A percentile compares a stretch with the other conserved stretches of the same genome.
Evolutionary conservation across 1,140 invertebrate species (phyloP).

Genomic region (Drosophila lowei): DNA sequence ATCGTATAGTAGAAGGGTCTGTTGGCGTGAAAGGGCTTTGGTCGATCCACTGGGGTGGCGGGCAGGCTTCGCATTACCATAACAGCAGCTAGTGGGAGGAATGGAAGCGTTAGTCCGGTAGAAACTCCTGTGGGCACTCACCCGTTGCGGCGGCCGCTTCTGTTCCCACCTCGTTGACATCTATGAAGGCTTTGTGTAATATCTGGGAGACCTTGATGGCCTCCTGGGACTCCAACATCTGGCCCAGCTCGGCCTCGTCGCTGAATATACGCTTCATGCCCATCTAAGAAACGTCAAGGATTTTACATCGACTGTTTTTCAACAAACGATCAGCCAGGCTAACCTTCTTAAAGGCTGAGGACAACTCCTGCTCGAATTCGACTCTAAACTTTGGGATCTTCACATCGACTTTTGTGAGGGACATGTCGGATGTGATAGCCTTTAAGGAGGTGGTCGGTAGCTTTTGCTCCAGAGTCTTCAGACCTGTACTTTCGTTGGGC

Average conservation of each 20-base stretch:
- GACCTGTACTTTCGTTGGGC: slow-evolving; percentile 84
- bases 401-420: slow-evolving; percentile 83
- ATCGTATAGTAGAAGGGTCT: slow-evolving; percentile 58
- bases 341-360: slow-evolving; percentile 82
- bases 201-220: slow-evolving; percentile 84
- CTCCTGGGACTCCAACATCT: slow-evolving; percentile 83
- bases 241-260: slow-evolving; percentile 85
- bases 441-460: slow-evolving; percentile 82
- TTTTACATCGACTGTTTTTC: background rate
- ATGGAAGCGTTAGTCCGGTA: background rate
- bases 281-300: slow-evolving; percentile 80
- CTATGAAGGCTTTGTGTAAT: slow-evolving; percentile 86
- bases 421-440: slow-evolving; percentile 50
- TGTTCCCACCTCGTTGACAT: slow-evolving; percentile 86
- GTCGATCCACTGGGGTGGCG: background rate
- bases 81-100: background rate
- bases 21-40: slow-evolving; percentile 44
- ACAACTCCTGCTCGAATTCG: slow-evolving; percentile 85
- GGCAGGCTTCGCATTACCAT: background rate
- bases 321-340: background rate
- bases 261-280: slow-evolving; percentile 86
- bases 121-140: slow-evolving; percentile 28
- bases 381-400: slow-evolving; percentile 89
- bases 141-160: slow-evolving; percentile 85
- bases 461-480: slow-evolving; percentile 83